Evolutionary conservation across 2,888 invertebrate genomes (phyloP), one percentile per base, ranked within the genome.

Genomic region (Thecocarcelia acutangulata): DNA sequence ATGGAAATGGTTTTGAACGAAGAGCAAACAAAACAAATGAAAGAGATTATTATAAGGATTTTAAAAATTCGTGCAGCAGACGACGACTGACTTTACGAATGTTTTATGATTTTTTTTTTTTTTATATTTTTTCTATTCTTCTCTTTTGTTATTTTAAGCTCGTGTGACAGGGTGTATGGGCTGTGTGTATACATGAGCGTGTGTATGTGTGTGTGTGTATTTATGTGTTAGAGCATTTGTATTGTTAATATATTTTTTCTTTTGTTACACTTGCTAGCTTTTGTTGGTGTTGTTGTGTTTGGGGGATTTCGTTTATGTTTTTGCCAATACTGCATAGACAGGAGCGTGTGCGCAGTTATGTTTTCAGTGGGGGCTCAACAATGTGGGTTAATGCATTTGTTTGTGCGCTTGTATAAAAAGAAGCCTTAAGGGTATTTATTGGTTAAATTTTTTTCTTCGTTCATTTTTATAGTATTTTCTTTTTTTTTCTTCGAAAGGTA

Each of bases 11-110:
- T 9, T n/a, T 3, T 33, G 8, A 33, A 17, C 19, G 46, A n/a
- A n/a, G 50, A 24, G 17, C 40, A 21, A 19, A 19, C 37, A 59
- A 50, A 70, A 59, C 33, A 48, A 59, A 59, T 59, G 15, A 50
- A 58, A 66, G 52, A 70, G 63, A 63, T 63, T 78, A 63, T 63
- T 78, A 70, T 44, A 58, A 33, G 64, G 70, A 78, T 70, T 78
- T 72, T 50, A 64, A 64, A 46, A 58, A 72, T 64, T 72, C 56
- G 64, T 64, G 21, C 42, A 9, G 28, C 54, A 63, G 33, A 64
- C 56, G 33, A 64, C 56, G 42, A 50, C 13, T 52, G 54, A 44
- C 44, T 68, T 66, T 46, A 52, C 42, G 66, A 61, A 52, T 72
- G 28, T 61, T 72, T 61, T 33, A 59, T 66, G 33, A 33, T 59